phyloP scores from a whole-genome alignment of 2,797 vertebrate genomes.

The Enteromius unitaeniatus region DNA sequence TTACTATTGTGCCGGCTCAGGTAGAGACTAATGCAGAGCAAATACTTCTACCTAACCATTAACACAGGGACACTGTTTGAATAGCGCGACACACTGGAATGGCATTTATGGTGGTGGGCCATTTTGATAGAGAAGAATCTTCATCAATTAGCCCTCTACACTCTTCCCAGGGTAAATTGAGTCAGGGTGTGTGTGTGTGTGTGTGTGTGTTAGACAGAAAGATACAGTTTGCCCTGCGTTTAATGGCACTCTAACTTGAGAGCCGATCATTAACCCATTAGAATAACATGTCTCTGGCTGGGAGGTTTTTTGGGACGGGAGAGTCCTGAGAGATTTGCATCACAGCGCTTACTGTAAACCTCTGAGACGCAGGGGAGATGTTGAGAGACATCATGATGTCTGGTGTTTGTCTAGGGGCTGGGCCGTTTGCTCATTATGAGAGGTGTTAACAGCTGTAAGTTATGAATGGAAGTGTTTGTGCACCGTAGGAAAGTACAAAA shows the following conservation, averaged over 20 bases:
- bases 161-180: conserved; percentile 32
- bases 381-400: conserved; percentile 35
- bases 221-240: conserved; percentile 60
- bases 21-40: conserved; percentile 85
- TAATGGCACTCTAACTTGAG: conserved; percentile 67
- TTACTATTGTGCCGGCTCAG: conserved; percentile 76
- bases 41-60: conserved; percentile 92
- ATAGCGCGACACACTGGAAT: conserved; percentile 75
- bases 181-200: conserved; percentile 47
- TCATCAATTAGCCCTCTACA: conserved; percentile 57
- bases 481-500: not conserved
- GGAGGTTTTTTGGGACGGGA: conserved; percentile 48
- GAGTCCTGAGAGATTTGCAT: conserved; percentile 50
- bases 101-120: conserved; percentile 70
- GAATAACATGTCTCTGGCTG: conserved; percentile 61
- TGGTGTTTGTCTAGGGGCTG: conserved; percentile 17
- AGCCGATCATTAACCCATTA: conserved; percentile 68
- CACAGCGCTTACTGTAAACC: conserved; percentile 60
- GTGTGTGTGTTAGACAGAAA: conserved; percentile 48
- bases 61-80: conserved; percentile 84
- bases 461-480: conserved; percentile 23
- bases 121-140: conserved; percentile 61
- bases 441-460: conserved; percentile 49
- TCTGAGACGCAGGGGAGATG: conserved; percentile 48
- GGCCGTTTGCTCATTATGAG: conserved; percentile 28